Base-by-base conservation (phyloP, 2,797 vertebrate genomes). In the Sebastes nivosus region DNA sequence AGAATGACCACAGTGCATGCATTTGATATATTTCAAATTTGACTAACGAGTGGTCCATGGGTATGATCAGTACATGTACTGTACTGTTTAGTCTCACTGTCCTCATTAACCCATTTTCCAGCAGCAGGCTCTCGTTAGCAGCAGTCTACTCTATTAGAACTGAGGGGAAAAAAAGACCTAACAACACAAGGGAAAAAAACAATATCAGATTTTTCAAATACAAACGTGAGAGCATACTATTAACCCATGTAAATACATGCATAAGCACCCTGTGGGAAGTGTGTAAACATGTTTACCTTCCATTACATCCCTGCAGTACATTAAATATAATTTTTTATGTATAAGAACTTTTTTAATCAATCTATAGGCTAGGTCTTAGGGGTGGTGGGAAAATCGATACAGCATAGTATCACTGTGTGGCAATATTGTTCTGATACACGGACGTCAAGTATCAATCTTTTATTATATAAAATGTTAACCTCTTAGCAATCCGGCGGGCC, bases 1-100 rank as follows among this genome's bases (percentile, higher is more conserved):
- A 76, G 64, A 87, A 77, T 73, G 70, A 79, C 64, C 67, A 50
- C 66, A 72, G 7, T 68, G n/a, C 32, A 71, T 57, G 38, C 59
- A 79, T 78, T 30, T 63, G 52, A 75, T 77, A 42, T 65, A 75
- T 64, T 42, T 75, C 22, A 79, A 72, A 24, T 52, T 11, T 54
- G 27, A 55, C 29, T 52, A 60, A 70, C 61, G 57, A 29, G n/a
- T 10, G 10, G 22, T 68, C 11, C 13, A 4, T 9, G 8, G 2
- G 22, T 75, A 57, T 59, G 38, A 80, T 72, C 14, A 32, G 68
- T 29, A 14, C 4, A 59, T 73, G 59, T 14, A 24, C 5, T 46
- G 36, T 57, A 22, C 1, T 73, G n/a, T 67, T 74, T 6, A 29
- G 4, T 75, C 27, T 73, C 36, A 55, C 20, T 7, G 0, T 64